phyloP scores from a whole-genome alignment of 2,113 vertebrate genomes.

The Panthera uncia region DNA sequence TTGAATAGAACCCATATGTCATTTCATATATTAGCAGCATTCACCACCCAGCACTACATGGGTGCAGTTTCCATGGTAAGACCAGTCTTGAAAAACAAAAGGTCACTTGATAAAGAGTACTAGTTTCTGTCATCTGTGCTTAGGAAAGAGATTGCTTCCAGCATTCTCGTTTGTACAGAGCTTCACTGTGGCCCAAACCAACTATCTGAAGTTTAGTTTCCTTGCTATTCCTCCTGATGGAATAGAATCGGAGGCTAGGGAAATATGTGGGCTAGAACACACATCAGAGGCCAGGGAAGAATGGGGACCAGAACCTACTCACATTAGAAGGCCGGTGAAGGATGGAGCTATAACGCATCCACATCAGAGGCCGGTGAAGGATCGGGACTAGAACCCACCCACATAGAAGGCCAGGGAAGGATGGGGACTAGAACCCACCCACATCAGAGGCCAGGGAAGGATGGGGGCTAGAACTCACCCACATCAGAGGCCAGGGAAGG shows the following conservation, averaged over 20 bases:
- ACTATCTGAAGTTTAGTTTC: background rate
- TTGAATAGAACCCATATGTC: conserved; percentile 63
- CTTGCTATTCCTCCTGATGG: background rate
- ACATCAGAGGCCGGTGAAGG: background rate
- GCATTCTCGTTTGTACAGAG: rapidly evolving
- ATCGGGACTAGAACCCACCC: rapidly evolving
- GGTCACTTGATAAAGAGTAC: background rate
- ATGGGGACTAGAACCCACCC: too few relatives aligned
- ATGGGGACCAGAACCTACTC: rapidly evolving
- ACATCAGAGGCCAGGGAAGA: too few relatives aligned
- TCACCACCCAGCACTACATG: background rate
- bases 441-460: too few relatives aligned
- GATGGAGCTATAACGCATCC: rapidly evolving
- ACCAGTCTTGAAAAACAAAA: background rate
- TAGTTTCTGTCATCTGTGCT: background rate
- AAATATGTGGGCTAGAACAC: too few relatives aligned
- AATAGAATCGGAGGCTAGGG: background rate
- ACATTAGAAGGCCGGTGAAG: background rate
- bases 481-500: too few relatives aligned
- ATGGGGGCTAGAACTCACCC: too few relatives aligned
- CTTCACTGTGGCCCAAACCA: background rate
- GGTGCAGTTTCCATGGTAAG: background rate
- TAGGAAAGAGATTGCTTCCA: background rate
- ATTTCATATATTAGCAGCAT: conserved; percentile 73
- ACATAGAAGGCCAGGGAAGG: too few relatives aligned